phyloP scores from a whole-genome alignment of 2,797 vertebrate species.

The Amblyraja radiata region DNA sequence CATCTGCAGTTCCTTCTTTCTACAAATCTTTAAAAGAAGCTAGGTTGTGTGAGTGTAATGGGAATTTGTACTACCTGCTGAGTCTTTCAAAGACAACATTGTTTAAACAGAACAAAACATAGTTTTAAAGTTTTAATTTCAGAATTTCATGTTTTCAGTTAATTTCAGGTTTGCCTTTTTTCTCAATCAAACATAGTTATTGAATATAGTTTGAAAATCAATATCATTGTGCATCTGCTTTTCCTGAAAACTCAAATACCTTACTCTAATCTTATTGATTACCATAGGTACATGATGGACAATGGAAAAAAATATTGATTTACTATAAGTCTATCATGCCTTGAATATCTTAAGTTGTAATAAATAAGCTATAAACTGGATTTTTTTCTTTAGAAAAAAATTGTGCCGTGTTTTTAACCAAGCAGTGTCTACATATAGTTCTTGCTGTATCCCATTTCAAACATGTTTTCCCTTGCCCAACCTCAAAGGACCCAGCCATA shows the following conservation, averaged over 20 bases:
- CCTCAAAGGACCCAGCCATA: constrained; percentile 29
- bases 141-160: neutral
- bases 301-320: neutral
- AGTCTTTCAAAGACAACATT: neutral
- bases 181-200: neutral
- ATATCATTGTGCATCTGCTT: neutral
- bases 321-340: neutral
- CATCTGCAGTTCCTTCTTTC: too few species aligned
- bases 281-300: neutral
- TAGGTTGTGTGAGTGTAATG: neutral
- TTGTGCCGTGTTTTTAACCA: constrained; percentile 23
- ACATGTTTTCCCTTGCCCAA: constrained; percentile 37
- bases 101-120: neutral
- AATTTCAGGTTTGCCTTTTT: neutral
- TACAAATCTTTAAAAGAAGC: neutral
- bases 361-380: constrained; percentile 9
- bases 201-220: constrained; percentile 25
- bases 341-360: neutral
- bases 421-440: constrained; percentile 29
- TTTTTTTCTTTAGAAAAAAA: constrained; percentile 6
- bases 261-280: constrained; percentile 5
- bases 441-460: constrained; percentile 34
- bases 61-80: neutral
- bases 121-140: neutral
- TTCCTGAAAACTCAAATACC: neutral